Base-by-base conservation (phyloP, 2,888 invertebrate species). In the Tetranychus truncatus region DNA sequence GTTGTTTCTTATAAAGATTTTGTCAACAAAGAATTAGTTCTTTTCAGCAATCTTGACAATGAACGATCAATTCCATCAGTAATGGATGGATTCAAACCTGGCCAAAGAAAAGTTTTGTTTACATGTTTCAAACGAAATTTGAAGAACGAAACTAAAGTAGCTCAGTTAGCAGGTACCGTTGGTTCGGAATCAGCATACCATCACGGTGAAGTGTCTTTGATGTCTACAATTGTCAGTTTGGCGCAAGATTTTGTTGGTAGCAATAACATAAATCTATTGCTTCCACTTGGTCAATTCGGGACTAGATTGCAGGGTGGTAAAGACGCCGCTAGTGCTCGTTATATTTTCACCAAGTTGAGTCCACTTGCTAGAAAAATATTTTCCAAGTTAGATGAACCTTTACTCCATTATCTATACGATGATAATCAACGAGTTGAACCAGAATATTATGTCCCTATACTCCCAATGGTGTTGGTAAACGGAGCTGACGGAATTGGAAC, bases 241-340 rank as follows among this genome's bases (percentile, higher is more conserved):
- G 99, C 99, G 0, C 97, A 99, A 82, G 95, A 97, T 84, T 99
- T 88, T 83, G 93, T 99, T 7, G 99, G 99, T 8, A 94, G 94
- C 18, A 99, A 99, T 83, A 99, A 99, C 81, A 89, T 99, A 76
- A 99, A 99, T 83, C 82, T 99, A 24, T 84, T 99, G 74, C 89
- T 91, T 83, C 99, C 99, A 0, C 88, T 90, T 79, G 99, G 99
- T 85, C 97, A 97, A 85, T 99, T 99, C 84, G 97, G 99, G 82
- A 95, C 96, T 0, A 82, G 88, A 46, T 81, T 88, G 6, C 86
- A 85, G 78, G 99, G 99, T 66, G 99, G 99, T 79, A 99, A 99
- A 84, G 95, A 99, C 84, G 88, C 91, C 55, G 97, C 99, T 76
- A 95, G 95, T 82, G 91, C 99, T 81, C 89, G 96, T 87, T 99